A percentile compares a stretch with the other conserved stretches of the same genome.
Conservation (phyloP, 2,113 vertebrate genomes). For the Felis chaus region DNA sequence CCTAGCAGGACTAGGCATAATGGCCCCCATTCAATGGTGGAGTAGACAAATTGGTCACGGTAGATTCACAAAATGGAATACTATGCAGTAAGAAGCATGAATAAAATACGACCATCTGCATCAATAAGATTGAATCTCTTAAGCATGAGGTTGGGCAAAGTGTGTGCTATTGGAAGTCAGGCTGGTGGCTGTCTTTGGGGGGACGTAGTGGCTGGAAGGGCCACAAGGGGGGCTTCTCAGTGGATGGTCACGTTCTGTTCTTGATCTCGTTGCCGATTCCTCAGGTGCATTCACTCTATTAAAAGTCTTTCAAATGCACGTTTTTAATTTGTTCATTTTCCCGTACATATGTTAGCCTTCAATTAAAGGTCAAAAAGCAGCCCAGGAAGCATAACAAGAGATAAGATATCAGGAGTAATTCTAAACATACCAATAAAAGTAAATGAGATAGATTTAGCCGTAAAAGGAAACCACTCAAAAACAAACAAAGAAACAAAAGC, state of each 20-base stretch:
- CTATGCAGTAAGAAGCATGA: background rate
- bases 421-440: background rate
- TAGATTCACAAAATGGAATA: too few relatives aligned
- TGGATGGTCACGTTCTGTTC: background rate
- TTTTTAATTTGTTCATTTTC: background rate
- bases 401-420: background rate
- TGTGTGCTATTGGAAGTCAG: background rate
- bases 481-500: background rate
- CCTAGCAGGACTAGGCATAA: rapidly evolving
- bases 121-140: background rate
- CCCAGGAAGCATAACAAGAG: background rate
- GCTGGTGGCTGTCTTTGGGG: background rate
- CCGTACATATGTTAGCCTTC: background rate
- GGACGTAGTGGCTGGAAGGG: background rate
- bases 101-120: rapidly evolving
- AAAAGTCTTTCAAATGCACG: background rate
- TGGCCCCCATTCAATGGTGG: rapidly evolving
- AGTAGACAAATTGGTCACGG: background rate
- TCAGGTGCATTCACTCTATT: background rate
- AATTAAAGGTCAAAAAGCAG: background rate
- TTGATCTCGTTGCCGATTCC: background rate
- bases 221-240: background rate
- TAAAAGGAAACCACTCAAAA: background rate
- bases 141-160: background rate
- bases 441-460: constrained; percentile 11